Base-by-base conservation (phyloP, 1,140 invertebrate species). In the Melitaea cinxia region DNA sequence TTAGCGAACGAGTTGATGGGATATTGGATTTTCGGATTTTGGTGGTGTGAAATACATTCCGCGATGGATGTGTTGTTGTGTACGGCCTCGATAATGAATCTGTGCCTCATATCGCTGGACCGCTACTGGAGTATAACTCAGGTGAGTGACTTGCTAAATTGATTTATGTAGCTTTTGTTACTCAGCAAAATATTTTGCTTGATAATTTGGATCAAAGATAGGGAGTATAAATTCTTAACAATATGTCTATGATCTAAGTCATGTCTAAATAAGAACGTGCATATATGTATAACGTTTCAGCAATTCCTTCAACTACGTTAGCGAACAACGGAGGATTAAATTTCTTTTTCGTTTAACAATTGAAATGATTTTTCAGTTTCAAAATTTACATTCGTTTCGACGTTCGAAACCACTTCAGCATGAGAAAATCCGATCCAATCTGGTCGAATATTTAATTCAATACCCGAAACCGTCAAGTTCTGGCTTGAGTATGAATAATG, bases 1-100 rank as follows among this genome's bases (percentile, higher is more conserved):
- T 90, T 99, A 56, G 97, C 98, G 21, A 98, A 99, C 77, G 98
- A 99, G 90, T 93, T 99, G 57, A 98, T 99, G 97, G 97, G 97
- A 9, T 98, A 98, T 78, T 98, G 97, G 97, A 97, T 98, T 85
- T 98, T 99, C 78, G 98, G 98, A 33, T 94, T 95, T 61, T 96
- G 96, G 94, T 98, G 97, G 97, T 98, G 97, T 85, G 97, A 98
- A 82, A 95, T 98, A 75, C 96, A 98, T 86, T 96, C 96, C 9
- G 98, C 98, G 0, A 96, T 98, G 94, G 98, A 99, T 89, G 98
- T 99, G 50, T 91, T 99, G n/a, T 92, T 99, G 72, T 98, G 97
- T 85, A 99, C 98, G 0, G 97, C 98, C 9, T 98, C 97, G 65
- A 99, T 99, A 69, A 98, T 99, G 94, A 99, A 98, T 91, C 92